Conservation (phyloP, 2,113 vertebrate species). For the Mohoua ochrocephala region DNA sequence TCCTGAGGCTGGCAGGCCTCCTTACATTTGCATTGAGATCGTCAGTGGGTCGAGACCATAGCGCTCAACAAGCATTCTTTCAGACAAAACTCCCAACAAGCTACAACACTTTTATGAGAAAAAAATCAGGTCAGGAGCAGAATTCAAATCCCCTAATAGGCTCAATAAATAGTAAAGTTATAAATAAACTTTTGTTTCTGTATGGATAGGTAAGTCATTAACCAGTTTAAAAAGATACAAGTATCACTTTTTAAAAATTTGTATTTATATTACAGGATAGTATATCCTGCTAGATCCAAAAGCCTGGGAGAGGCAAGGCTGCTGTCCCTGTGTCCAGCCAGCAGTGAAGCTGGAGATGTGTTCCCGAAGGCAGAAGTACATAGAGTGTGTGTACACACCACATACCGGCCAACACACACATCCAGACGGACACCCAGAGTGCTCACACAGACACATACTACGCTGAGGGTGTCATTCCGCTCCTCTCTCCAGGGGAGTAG, state of each 20-base stretch:
- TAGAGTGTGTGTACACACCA: fast-evolving
- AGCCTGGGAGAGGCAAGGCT: neutral
- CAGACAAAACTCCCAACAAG: neutral
- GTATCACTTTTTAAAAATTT: neutral
- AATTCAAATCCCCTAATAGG: neutral
- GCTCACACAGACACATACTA: neutral
- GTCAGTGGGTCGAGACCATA: neutral
- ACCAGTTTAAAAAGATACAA: neutral
- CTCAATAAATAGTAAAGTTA: neutral
- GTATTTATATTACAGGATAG: neutral
- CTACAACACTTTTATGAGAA: neutral
- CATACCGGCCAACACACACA: fast-evolving
- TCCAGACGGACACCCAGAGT: too few relatives aligned
- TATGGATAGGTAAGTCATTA: neutral
- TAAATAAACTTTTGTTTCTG: neutral
- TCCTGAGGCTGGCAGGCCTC: neutral
- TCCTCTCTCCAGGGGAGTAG: fast-evolving
- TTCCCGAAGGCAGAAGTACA: neutral
- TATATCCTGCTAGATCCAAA: neutral
- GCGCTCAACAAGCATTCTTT: neutral
- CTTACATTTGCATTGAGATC: neutral
- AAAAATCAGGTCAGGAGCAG: neutral
- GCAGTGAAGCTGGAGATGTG: fast-evolving
- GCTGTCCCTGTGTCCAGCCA: fast-evolving
- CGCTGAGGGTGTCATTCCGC: neutral